A percentile compares a stretch with the other conserved stretches of the same genome.
Conservation (phyloP, 2,113 vertebrate species). For the Triplophysa siluroides region DNA sequence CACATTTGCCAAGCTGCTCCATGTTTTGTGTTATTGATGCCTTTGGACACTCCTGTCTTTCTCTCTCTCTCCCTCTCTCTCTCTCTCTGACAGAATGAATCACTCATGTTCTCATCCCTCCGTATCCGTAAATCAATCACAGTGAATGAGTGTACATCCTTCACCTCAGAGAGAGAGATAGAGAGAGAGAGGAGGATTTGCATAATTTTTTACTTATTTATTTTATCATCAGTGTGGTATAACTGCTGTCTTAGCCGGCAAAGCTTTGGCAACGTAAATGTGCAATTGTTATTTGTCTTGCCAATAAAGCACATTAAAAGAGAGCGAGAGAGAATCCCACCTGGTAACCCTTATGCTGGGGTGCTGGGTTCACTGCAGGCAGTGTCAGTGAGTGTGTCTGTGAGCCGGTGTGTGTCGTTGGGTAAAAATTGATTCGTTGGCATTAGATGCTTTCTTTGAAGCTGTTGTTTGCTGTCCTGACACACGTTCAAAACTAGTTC, state of each 20-base stretch:
- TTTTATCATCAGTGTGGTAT: slow-evolving; percentile 3
- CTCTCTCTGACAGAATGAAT: not conserved
- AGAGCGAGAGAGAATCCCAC: slow-evolving; percentile 7
- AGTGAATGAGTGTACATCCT: slow-evolving; percentile 22
- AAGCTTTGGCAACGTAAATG: slow-evolving; percentile 7
- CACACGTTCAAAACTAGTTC: not conserved
- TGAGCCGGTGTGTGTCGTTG: slow-evolving; percentile 7
- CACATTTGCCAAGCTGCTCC: slow-evolving; percentile 1
- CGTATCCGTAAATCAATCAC: slow-evolving; percentile 23
- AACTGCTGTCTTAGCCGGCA: not conserved
- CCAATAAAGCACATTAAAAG: slow-evolving; percentile 22
- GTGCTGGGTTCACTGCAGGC: slow-evolving; percentile 26
- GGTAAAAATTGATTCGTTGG: slow-evolving; percentile 4
- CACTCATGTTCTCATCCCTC: slow-evolving; percentile 7
- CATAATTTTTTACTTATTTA: not conserved
- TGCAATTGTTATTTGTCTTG: slow-evolving; percentile 10
- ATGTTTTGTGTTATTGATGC: slow-evolving; percentile 23
- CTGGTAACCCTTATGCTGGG: slow-evolving; percentile 30
- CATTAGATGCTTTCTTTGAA: not conserved
- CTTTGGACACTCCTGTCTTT: slow-evolving; percentile 7
- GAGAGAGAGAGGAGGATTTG: not conserved
- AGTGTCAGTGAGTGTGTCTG: slow-evolving; percentile 20
- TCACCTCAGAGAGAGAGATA: slow-evolving; percentile 3
- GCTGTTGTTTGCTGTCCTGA: not conserved
- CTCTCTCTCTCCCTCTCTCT: not conserved